Conservation (phyloP, 2,113 vertebrate genomes). For the Mustela nigripes region DNA sequence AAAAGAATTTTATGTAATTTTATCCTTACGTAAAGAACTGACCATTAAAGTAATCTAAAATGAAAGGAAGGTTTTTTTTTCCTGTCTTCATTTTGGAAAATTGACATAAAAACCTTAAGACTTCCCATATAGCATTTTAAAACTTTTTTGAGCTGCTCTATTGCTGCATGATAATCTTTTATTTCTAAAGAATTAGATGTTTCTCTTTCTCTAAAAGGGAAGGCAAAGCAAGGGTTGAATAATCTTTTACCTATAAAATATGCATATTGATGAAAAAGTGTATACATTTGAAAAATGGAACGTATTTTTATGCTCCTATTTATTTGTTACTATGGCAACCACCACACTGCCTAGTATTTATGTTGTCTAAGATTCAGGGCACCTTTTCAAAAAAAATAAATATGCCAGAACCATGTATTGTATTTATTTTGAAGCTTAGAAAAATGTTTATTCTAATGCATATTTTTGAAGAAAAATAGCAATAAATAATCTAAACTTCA, state of each 20-base stretch:
- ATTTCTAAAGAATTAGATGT: constrained; percentile 60
- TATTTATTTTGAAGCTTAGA: constrained; percentile 75
- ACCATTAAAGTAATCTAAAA: constrained; percentile 38
- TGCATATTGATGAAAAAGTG: constrained; percentile 76
- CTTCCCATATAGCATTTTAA: constrained; percentile 31
- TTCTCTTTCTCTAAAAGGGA: constrained; percentile 38
- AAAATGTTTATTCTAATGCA: constrained; percentile 80
- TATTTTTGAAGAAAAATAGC: constrained; percentile 70
- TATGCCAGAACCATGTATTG: constrained; percentile 68
- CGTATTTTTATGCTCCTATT: constrained; percentile 78
- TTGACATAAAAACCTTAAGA: constrained; percentile 27
- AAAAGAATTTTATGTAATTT: constrained; percentile 32
- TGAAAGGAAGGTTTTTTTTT: not conserved
- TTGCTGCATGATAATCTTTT: constrained; percentile 41
- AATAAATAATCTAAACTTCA: constrained; percentile 75
- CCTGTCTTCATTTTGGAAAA: constrained; percentile 49
- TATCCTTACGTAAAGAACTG: constrained; percentile 36
- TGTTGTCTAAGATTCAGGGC: constrained; percentile 78
- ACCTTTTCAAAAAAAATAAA: constrained; percentile 80
- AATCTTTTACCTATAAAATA: constrained; percentile 74
- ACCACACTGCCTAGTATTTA: constrained; percentile 80
- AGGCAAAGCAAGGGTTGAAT: constrained; percentile 56
- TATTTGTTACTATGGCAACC: constrained; percentile 80
- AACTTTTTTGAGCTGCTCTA: constrained; percentile 39
- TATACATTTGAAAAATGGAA: constrained; percentile 76